Evolutionary conservation across 2,888 invertebrate genomes (phyloP).

Genomic region (Limnephilus rhombicus): DNA sequence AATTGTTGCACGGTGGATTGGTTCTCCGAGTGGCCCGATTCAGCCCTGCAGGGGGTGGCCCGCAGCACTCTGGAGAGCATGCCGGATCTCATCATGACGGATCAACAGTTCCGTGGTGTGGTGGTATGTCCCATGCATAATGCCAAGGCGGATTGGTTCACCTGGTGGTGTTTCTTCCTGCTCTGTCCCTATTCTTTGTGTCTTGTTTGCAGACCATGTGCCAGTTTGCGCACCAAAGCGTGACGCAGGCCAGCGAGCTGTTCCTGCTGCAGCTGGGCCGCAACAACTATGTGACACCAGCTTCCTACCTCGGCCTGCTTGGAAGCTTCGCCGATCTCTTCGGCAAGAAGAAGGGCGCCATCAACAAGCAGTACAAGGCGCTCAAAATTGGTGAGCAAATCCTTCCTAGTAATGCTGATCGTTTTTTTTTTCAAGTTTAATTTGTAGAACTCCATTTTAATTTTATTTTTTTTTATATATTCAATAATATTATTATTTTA

Average conservation of each 20-base stretch:
- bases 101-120: slow-evolving; percentile 80
- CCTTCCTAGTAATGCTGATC: neutral
- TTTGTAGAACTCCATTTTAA: too few relatives aligned
- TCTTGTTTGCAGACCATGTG: slow-evolving; percentile 71
- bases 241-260: slow-evolving; percentile 82
- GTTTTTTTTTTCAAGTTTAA: neutral
- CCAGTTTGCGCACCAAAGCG: slow-evolving; percentile 83
- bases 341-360: slow-evolving; percentile 80
- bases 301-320: slow-evolving; percentile 91
- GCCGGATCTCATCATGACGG: slow-evolving; percentile 80
- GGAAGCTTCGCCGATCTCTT: slow-evolving; percentile 88
- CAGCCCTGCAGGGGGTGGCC: slow-evolving; percentile 91
- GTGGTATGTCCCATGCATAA: slow-evolving; percentile 73
- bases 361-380: slow-evolving; percentile 78
- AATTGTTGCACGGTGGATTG: slow-evolving; percentile 97
- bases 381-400: slow-evolving; percentile 78
- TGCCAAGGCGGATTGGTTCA: slow-evolving; percentile 75
- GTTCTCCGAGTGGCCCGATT: slow-evolving; percentile 93
- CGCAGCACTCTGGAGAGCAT: slow-evolving; percentile 84
- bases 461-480: too few relatives aligned
- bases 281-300: slow-evolving; percentile 93
- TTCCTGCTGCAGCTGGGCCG: slow-evolving; percentile 86
- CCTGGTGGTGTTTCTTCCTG: slow-evolving; percentile 53
- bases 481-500: too few relatives aligned
- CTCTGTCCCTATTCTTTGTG: neutral